Percentiles rank a stretch among this genome's conserved stretches.
Evolutionary conservation across 2,888 invertebrate species (phyloP).

Genomic region (Troglohyphantes excavatus): DNA sequence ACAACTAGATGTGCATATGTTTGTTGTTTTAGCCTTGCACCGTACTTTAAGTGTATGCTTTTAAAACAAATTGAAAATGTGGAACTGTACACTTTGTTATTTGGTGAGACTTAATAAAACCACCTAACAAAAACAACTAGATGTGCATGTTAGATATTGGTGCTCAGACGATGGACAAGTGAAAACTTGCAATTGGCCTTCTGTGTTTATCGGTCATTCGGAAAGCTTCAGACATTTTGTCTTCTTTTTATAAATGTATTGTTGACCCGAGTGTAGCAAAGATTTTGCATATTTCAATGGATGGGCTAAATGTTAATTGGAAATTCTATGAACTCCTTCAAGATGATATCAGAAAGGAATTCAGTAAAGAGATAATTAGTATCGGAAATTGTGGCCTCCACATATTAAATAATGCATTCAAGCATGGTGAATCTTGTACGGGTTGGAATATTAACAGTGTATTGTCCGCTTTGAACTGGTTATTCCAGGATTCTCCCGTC

Average conservation of each 20-base stretch:
- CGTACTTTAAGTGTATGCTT: too few relatives aligned
- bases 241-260: background rate
- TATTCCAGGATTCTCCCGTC: background rate
- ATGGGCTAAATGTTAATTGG: background rate
- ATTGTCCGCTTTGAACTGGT: background rate
- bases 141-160: background rate
- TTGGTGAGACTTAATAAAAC: too few relatives aligned
- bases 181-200: background rate
- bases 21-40: too few relatives aligned
- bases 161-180: background rate
- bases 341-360: background rate
- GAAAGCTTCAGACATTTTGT: conserved; percentile 14
- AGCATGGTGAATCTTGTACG: background rate
- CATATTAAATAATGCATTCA: conserved; percentile 19
- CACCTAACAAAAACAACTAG: too few relatives aligned
- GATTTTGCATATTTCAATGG: background rate
- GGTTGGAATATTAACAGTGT: background rate
- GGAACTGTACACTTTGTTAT: too few relatives aligned
- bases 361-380: background rate
- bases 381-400: conserved; percentile 27
- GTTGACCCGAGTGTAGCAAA: background rate
- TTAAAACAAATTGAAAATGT: too few relatives aligned
- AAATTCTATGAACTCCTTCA: background rate
- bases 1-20: too few relatives aligned
- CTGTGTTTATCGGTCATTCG: conserved; percentile 13